These are phyloP conservation scores for Leptarthrus brevirostris DNA, from an alignment of 2,888 invertebrate species.

Conservation along the genomic window DNA sequence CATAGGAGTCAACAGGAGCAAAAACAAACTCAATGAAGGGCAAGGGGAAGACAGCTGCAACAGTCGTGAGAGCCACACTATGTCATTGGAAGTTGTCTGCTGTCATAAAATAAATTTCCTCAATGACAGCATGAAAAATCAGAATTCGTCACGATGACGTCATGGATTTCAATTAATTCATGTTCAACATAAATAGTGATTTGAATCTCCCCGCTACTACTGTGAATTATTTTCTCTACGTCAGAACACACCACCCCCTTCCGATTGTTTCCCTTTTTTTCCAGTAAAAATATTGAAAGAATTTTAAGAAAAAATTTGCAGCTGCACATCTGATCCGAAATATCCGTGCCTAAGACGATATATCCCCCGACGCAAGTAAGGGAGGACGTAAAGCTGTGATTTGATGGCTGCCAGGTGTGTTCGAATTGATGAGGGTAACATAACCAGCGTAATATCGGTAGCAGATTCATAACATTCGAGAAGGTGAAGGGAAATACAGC, in stretches of 20 bases:
- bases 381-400: conserved; percentile 8
- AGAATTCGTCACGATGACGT: conserved; percentile 44
- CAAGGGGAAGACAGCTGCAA: conserved; percentile 10
- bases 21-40: not conserved
- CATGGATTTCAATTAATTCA: conserved; percentile 32
- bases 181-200: conserved; percentile 16
- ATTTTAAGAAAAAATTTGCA: conserved; percentile 28
- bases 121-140: conserved; percentile 39
- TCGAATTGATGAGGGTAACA: conserved; percentile 28
- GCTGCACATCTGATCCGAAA: conserved; percentile 16
- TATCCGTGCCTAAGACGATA: conserved; percentile 19
- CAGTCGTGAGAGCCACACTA: not conserved
- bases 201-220: not conserved
- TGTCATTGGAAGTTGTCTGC: not conserved
- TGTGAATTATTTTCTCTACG: no score
- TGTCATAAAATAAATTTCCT: conserved; percentile 36
- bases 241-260: not conserved
- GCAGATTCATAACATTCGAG: not conserved
- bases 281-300: conserved; percentile 29
- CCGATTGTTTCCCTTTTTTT: no score
- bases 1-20: no score
- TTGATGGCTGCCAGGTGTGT: conserved; percentile 21
- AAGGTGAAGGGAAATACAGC: not conserved
- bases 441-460: conserved; percentile 24
- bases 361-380: conserved; percentile 28